Evolutionary conservation across 2,113 vertebrate genomes (phyloP).

Genomic region (Seriola dumerili): DNA sequence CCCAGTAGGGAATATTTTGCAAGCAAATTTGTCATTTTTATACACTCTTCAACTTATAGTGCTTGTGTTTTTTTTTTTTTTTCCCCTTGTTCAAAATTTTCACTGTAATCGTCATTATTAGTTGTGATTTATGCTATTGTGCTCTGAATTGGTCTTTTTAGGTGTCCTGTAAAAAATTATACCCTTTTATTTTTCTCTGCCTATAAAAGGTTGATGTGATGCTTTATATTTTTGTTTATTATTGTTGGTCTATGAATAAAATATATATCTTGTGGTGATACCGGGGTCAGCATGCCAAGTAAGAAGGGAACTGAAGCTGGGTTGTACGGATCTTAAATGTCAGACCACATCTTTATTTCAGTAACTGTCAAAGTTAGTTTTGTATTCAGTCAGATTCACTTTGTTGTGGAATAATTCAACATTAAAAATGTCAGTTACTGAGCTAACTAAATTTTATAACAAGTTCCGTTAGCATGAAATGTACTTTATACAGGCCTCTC

Average conservation of each 20-base stretch:
- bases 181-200: conserved; percentile 71
- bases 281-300: not conserved
- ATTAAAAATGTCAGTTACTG: not conserved
- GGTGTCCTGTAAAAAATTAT: conserved; percentile 71
- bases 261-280: conserved; percentile 66
- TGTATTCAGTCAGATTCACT: not conserved
- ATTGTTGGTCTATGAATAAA: conserved; percentile 80
- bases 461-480: not conserved
- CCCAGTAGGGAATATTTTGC: conserved; percentile 62
- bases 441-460: not conserved
- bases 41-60: conserved; percentile 68
- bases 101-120: conserved; percentile 60
- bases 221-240: conserved; percentile 77
- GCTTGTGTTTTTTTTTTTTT: conserved; percentile 48
- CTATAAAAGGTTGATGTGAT: conserved; percentile 73
- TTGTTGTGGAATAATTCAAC: not conserved
- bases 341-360: conserved; percentile 18
- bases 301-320: not conserved
- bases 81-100: conserved; percentile 51
- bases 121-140: conserved; percentile 67
- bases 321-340: not conserved
- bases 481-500: not conserved
- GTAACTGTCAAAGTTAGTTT: not conserved
- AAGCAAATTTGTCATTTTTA: conserved; percentile 74
- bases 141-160: conserved; percentile 66